Base-by-base conservation (phyloP, 2,797 vertebrate genomes). In the Macropodus opercularis region DNA sequence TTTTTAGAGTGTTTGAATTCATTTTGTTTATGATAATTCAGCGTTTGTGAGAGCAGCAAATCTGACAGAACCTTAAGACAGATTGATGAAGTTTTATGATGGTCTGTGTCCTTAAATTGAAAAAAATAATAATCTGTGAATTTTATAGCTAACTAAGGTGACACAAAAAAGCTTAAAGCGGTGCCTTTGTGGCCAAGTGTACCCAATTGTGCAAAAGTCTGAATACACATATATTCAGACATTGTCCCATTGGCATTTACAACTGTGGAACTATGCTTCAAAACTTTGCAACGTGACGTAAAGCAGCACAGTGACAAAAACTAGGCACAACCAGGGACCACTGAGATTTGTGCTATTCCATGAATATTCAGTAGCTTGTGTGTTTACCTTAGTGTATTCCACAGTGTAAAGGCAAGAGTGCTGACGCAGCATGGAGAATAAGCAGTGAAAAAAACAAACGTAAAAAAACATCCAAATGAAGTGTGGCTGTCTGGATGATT, bases 331-430 rank as follows among this genome's bases (percentile, higher is more conserved):
- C 12, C 5, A 14, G 12, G 14, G 12, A 2, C 8, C 5, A 22
- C 40, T 38, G 60, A 47, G 68, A 72, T 26, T 26, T 4, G 9
- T 65, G 34, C 52, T 63, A 67, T 62, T 63, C 54, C 51, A 66
- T 18, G 29, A 27, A 65, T 55, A 50, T 66, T 55, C 34, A 63
- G 47, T 50, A 43, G 49, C 52, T 40, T 40, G 63, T 76, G 48
- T 63, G 73, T 82, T 91, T 92, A 92, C 91, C 92, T 91, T 77
- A 91, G 87, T 31, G 69, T 74, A 81, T 86, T 90, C 92, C 91
- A 92, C 87, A 90, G 90, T 81, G 87, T 90, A 80, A 88, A 90
- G 80, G 88, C 88, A 81, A 90, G 85, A 76, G 89, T 88, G 85
- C 91, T 91, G 86, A 85, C 50, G 89, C 89, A 89, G 91, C 92